Percentiles rank a stretch among this genome's conserved stretches.
phyloP scores from a whole-genome alignment of 1,140 invertebrate genomes.

The Trichonephila inaurata region DNA sequence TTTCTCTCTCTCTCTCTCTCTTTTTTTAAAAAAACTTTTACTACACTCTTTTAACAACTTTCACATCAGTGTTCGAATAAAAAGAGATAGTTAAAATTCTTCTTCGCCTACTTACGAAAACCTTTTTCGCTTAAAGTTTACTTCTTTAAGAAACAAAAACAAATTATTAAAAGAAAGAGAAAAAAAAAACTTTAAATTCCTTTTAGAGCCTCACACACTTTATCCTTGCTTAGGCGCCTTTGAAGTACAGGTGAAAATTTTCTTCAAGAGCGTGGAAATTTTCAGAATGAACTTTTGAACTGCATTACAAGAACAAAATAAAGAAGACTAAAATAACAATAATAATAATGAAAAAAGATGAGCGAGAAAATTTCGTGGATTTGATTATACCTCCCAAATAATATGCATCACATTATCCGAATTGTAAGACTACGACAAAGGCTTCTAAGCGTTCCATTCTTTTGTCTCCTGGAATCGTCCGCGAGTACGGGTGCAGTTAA shows the following conservation, averaged over 20 bases:
- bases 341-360: constrained; percentile 29
- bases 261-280: constrained; percentile 33
- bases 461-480: constrained; percentile 67
- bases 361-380: constrained; percentile 22
- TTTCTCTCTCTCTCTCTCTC: neutral
- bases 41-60: neutral
- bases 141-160: neutral
- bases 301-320: neutral
- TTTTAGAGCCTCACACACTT: constrained; percentile 4
- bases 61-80: neutral
- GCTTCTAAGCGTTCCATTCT: constrained; percentile 65
- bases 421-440: constrained; percentile 52
- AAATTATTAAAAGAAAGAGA: neutral
- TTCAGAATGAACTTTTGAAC: constrained; percentile 52
- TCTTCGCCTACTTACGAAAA: neutral
- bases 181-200: neutral
- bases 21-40: neutral
- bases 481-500: constrained; percentile 72
- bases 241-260: constrained; percentile 66
- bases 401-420: constrained; percentile 44
- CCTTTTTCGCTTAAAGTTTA: neutral
- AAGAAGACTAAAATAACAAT: neutral
- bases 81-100: neutral
- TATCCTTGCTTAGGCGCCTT: constrained; percentile 56
- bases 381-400: constrained; percentile 47